Conservation (phyloP, 1,140 invertebrate genomes). For the Drosophila lacertosa region DNA sequence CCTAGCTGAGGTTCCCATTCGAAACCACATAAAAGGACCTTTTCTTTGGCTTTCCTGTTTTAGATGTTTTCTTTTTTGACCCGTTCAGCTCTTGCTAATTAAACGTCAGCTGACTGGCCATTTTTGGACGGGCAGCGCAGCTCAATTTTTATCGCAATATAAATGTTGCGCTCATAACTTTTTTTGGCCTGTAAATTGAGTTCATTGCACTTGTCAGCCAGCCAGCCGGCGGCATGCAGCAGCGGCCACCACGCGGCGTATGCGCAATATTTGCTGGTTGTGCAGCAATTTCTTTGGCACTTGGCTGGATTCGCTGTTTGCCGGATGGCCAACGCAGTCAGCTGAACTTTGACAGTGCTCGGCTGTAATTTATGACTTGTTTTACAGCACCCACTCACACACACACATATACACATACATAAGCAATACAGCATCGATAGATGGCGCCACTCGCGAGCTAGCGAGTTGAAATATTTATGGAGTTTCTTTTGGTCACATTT, state of each 20-base stretch:
- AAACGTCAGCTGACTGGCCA: conserved; percentile 65
- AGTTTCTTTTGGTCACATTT: conserved; percentile 78
- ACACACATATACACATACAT: conserved; percentile 25
- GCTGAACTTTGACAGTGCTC: conserved; percentile 79
- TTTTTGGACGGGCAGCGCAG: conserved; percentile 34
- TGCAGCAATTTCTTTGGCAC: conserved; percentile 80
- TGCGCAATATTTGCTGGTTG: conserved; percentile 80
- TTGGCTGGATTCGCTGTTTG: conserved; percentile 55
- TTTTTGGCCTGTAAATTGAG: conserved; percentile 60
- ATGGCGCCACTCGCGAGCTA: conserved; percentile 72
- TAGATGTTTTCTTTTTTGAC: conserved; percentile 10
- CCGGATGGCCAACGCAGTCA: conserved; percentile 70
- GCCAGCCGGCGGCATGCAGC: conserved; percentile 37
- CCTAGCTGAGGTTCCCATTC: conserved; percentile 7
- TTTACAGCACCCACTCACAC: conserved; percentile 70
- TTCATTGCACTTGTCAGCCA: conserved; percentile 73
- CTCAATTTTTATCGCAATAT: conserved; percentile 60
- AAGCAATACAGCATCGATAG: conserved; percentile 61
- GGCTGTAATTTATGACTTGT: conserved; percentile 79
- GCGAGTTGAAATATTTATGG: conserved; percentile 77
- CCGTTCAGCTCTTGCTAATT: conserved; percentile 53
- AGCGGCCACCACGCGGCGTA: conserved; percentile 66
- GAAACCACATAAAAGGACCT: conserved; percentile 51
- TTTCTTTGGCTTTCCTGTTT: conserved; percentile 22
- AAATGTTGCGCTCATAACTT: conserved; percentile 70